Evolutionary conservation across 2,797 vertebrate genomes (phyloP), one percentile per base, ranked within the genome.

Genomic region (Oreochromis mossambicus): DNA sequence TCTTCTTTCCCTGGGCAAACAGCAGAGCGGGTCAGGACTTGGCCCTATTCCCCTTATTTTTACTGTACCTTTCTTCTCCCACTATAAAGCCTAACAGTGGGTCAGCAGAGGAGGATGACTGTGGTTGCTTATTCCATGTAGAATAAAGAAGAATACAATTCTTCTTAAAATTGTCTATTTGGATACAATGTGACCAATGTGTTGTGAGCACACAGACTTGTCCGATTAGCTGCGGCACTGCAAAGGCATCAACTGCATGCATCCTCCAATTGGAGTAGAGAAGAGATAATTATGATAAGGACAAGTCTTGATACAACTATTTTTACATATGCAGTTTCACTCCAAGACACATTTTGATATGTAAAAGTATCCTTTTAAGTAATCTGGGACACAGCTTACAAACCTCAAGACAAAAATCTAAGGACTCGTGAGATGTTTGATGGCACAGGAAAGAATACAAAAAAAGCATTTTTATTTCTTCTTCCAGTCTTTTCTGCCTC

Each of bases 1-100:
- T 81, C 75, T 51, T 86, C 92, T 92, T 80, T 90, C 88, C 83
- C 87, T 91, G 85, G 90, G 90, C 91, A 94, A 95, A 95, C 91
- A 92, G 85, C 86, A 82, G 89, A 91, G 93, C 93, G 94, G 93
- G 93, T 94, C 93, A 83, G 91, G 87, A 94, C 94, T 91, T 86
- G 56, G 91, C 83, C 83, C 78, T 34, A 9, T 68, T 29, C 51
- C 83, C 85, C 80, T 58, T 17, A 58, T 41, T 43, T 26, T 55
- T 12, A 21, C 82, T 46, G 24, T 43, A 81, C 56, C 58, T 82
- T 70, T 79, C 2, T 6, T 76, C 77, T 90, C 81, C 61, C 7
- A 2, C 77, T 80, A 51, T 2, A 61, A 50, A 78, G 17, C 21
- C 32, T 43, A 3, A 15, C 38, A 43, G 63, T 68, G 13, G 38